phyloP scores from a whole-genome alignment of 2,113 vertebrate species.

The Electrona antarctica region DNA sequence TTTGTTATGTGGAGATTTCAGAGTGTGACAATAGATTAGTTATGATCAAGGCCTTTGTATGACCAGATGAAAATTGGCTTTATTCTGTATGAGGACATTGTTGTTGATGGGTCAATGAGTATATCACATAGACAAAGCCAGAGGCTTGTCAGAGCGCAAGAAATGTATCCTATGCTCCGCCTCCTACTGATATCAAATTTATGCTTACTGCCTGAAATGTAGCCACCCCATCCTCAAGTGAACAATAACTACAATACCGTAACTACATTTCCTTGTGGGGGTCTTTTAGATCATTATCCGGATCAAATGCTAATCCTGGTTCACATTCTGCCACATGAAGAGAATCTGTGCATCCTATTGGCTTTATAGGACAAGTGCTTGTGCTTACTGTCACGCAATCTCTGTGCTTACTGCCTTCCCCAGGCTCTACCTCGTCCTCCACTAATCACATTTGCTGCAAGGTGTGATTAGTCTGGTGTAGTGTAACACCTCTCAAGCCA shows the following conservation, averaged over 20 bases:
- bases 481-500: conserved; percentile 61
- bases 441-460: conserved; percentile 65
- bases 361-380: conserved; percentile 17
- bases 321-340: conserved; percentile 44
- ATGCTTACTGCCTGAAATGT: too few species aligned
- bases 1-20: too few species aligned
- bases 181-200: too few species aligned
- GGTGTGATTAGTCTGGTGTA: conserved; percentile 60
- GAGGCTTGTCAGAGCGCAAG: too few species aligned
- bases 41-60: too few species aligned
- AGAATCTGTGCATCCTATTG: conserved; percentile 2
- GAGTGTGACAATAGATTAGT: too few species aligned
- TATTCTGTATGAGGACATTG: too few species aligned
- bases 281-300: conserved; percentile 55
- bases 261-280: conserved; percentile 25
- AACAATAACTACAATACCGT: not conserved
- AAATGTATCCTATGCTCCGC: too few species aligned
- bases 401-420: conserved; percentile 12
- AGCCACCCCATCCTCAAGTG: not conserved
- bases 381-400: not conserved
- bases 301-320: conserved; percentile 48
- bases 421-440: conserved; percentile 7
- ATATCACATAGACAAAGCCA: too few species aligned
- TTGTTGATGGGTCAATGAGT: too few species aligned
- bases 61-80: too few species aligned